Evolutionary conservation across 2,888 invertebrate species (phyloP).

Genomic region (Molanna angustata): DNA sequence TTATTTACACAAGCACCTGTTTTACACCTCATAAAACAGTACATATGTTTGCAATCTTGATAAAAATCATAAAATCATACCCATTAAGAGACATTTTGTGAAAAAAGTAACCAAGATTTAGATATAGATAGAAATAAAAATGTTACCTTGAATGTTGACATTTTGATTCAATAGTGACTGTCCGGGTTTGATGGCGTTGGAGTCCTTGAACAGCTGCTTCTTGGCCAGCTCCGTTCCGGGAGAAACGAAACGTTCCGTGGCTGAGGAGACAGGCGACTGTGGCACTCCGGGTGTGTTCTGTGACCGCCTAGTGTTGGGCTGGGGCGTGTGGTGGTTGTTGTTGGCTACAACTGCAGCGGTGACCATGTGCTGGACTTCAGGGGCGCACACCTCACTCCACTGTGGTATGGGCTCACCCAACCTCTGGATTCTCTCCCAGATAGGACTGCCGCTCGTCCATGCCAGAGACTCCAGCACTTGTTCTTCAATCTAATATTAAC

Average conservation of each 20-base stretch:
- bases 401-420: slow-evolving; percentile 65
- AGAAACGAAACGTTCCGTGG: slow-evolving; percentile 63
- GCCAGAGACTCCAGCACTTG: slow-evolving; percentile 87
- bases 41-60: no score
- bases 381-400: slow-evolving; percentile 68
- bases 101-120: no score
- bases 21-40: no score
- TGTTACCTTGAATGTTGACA: slow-evolving; percentile 20
- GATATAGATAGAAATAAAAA: no score
- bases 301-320: neutral
- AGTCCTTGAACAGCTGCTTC: slow-evolving; percentile 55
- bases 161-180: slow-evolving; percentile 48
- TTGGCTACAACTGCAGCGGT: neutral
- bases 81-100: no score
- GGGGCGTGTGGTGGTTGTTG: neutral
- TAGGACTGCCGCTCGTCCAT: slow-evolving; percentile 82
- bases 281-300: slow-evolving; percentile 35
- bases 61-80: no score
- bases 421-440: slow-evolving; percentile 76
- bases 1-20: no score
- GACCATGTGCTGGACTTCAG: slow-evolving; percentile 3
- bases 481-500: slow-evolving; percentile 76
- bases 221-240: slow-evolving; percentile 56
- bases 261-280: slow-evolving; percentile 57
- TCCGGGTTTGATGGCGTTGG: slow-evolving; percentile 54